Evolutionary conservation across 1,140 invertebrate species (phyloP), one percentile per base, ranked within the genome.

Genomic region (Drosophila pseudoananassae): DNA sequence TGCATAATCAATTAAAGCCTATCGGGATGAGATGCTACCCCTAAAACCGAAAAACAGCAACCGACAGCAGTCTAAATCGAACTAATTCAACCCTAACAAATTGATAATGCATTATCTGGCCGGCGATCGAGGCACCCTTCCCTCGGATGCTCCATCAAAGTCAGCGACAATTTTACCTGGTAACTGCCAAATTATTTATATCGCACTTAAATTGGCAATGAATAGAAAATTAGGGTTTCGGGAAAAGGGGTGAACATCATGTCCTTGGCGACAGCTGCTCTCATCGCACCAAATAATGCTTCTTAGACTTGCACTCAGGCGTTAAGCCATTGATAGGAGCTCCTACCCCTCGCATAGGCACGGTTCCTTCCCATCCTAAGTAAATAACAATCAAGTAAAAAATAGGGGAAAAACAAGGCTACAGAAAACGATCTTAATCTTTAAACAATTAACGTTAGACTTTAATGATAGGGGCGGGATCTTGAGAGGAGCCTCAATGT

Each of bases 191-290:
- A 85, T 87, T 85, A 85, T 85, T 85, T 85, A 87, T 87, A 85
- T 85, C 82, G 82, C 69, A 87, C 78, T 88, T 82, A 87, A 88
- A 88, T 88, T 87, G 75, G 69, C 82, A 87, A 87, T 87, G 80
- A 87, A 87, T 87, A 78, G 82, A 82, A 87, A 78, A 73, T 78
- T 56, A 69, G 63, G 65, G 65, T 68, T 69, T 69, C 29, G 12
- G 31, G 14, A 17, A 85, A 85, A 82, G 78, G 83, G 82, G 75
- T 76, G 83, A 73, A 47, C 63, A 40, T 25, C 64, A 46, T 52
- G 49, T 68, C 76, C 66, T 54, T 70, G 80, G 55, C 57, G 71
- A 87, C 82, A 87, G 83, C 83, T 87, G 82, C 61, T 68, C 82
- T 76, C 68, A 73, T 56, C 56, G 78, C 68, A 73, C 71, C 59